Conservation (phyloP, 2,113 vertebrate genomes). For the Myodes glareolus region DNA sequence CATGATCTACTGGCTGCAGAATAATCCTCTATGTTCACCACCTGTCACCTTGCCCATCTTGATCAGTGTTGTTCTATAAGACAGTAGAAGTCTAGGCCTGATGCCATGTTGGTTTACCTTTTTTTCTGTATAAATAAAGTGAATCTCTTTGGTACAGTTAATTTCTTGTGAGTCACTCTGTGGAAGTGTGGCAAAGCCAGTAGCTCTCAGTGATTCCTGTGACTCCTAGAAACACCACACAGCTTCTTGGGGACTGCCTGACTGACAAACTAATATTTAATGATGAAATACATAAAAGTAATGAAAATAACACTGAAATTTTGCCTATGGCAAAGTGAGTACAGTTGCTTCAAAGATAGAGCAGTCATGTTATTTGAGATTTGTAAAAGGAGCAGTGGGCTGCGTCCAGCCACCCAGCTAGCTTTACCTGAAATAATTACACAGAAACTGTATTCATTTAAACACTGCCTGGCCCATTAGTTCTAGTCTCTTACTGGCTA, state of each 20-base stretch:
- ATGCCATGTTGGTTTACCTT: not conserved
- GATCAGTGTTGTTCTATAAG: not conserved
- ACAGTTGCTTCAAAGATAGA: not conserved
- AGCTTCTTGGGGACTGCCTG: not conserved
- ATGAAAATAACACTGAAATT: not conserved
- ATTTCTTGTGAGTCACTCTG: not conserved
- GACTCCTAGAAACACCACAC: not conserved
- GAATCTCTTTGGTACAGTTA: not conserved
- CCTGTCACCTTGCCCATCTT: not conserved
- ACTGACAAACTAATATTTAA: not conserved
- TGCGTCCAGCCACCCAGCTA: too few species aligned
- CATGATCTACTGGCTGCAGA: not conserved
- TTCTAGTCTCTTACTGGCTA: too few species aligned
- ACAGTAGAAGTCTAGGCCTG: not conserved
- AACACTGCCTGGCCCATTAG: too few species aligned
- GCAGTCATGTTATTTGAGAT: not conserved
- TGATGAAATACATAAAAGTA: not conserved
- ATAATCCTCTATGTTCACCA: not conserved
- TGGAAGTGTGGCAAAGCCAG: not conserved
- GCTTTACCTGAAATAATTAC: too few species aligned
- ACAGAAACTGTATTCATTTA: too few species aligned
- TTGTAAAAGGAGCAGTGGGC: too few species aligned
- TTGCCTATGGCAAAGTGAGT: not conserved
- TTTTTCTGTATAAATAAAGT: not conserved
- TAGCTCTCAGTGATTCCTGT: not conserved